Percentiles rank a stretch among this genome's conserved stretches.
These are phyloP conservation scores for Nymphalis urticae DNA, from an alignment of 2,888 invertebrate genomes.

Conservation along the genomic window DNA sequence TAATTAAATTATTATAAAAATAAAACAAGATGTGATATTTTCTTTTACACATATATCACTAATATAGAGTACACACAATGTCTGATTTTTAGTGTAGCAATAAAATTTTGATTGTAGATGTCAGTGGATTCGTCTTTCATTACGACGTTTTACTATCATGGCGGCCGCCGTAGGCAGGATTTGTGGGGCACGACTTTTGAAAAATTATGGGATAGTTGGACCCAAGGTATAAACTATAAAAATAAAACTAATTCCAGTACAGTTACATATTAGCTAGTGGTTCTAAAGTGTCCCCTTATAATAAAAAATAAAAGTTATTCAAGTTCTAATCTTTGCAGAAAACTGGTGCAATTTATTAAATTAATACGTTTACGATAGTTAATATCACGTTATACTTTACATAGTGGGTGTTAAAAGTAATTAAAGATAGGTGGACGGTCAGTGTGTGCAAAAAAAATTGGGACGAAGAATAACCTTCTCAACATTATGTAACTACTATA, in stretches of 20 bases:
- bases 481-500: slow-evolving; percentile 78
- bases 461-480: slow-evolving; percentile 73
- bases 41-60: too few relatives aligned
- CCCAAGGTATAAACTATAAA: slow-evolving; percentile 84
- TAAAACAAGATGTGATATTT: too few relatives aligned
- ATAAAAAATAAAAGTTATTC: slow-evolving; percentile 25
- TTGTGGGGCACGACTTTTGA: slow-evolving; percentile 91
- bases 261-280: slow-evolving; percentile 23
- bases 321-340: slow-evolving; percentile 40
- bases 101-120: slow-evolving; percentile 50
- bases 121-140: slow-evolving; percentile 68
- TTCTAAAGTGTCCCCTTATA: slow-evolving; percentile 20
- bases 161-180: slow-evolving; percentile 93
- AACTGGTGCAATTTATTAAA: slow-evolving; percentile 60
- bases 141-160: slow-evolving; percentile 86
- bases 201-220: slow-evolving; percentile 85
- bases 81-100: slow-evolving; percentile 23
- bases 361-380: slow-evolving; percentile 45
- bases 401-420: slow-evolving; percentile 41
- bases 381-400: slow-evolving; percentile 45
- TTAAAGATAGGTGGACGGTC: slow-evolving; percentile 11
- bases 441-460: slow-evolving; percentile 45
- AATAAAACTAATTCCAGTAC: slow-evolving; percentile 48
- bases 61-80: background rate
- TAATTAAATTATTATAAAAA: too few relatives aligned